Percentiles rank a stretch among this genome's conserved stretches.
phyloP scores from a whole-genome alignment of 2,888 invertebrate genomes.

The Lasius fuliginosus region DNA sequence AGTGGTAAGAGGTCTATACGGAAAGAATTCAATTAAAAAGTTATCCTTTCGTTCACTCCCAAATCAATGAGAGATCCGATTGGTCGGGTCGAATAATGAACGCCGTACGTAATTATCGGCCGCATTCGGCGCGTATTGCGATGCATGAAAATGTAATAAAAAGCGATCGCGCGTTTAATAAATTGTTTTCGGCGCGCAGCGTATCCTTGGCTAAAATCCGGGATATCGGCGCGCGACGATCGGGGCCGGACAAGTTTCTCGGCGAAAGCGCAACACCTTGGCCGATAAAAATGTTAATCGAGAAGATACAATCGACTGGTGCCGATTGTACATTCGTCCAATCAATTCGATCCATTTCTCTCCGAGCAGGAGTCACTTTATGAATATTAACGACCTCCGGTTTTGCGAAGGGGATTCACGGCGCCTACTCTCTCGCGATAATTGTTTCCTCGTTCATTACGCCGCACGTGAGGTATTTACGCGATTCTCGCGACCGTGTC shows the following conservation, averaged over 20 bases:
- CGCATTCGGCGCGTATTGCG: constrained; percentile 9
- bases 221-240: constrained; percentile 27
- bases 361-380: constrained; percentile 39
- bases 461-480: constrained; percentile 46
- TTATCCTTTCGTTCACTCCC: constrained; percentile 36
- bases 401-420: constrained; percentile 30
- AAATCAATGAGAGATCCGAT: constrained; percentile 29
- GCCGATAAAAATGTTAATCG: constrained; percentile 45
- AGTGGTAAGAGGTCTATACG: not conserved
- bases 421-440: constrained; percentile 14
- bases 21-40: constrained; percentile 53
- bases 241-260: constrained; percentile 38
- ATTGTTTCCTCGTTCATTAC: constrained; percentile 48
- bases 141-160: constrained; percentile 21
- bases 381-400: constrained; percentile 49
- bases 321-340: constrained; percentile 33
- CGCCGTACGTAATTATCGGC: constrained; percentile 35
- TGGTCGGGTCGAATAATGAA: constrained; percentile 43
- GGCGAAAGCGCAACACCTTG: constrained; percentile 26
- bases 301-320: constrained; percentile 44
- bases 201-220: not conserved
- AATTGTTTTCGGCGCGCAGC: constrained; percentile 37
- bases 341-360: constrained; percentile 31
- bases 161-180: constrained; percentile 25
- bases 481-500: constrained; percentile 24